Percentiles rank a stretch among this genome's conserved stretches.
phyloP scores from a whole-genome alignment of 2,113 vertebrate genomes.

The Vombatus ursinus region DNA sequence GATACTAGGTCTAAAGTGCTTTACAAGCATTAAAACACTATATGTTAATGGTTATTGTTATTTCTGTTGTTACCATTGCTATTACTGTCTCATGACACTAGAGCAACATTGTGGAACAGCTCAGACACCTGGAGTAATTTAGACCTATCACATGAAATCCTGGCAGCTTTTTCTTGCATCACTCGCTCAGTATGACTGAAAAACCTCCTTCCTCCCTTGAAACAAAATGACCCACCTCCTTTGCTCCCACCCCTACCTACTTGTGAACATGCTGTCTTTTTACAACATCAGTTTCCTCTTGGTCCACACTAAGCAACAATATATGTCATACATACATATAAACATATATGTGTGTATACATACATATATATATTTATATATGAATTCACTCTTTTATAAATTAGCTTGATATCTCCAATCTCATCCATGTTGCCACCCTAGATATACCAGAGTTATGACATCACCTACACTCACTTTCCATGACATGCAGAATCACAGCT shows the following conservation, averaged over 20 bases:
- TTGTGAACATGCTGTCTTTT: background rate
- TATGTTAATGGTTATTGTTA: background rate
- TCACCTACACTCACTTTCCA: conserved; percentile 5
- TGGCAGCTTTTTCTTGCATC: background rate
- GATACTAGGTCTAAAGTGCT: no score
- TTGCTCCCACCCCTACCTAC: background rate
- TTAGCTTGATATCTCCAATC: background rate
- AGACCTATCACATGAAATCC: background rate
- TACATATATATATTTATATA: no score
- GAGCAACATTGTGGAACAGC: background rate
- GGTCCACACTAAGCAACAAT: background rate
- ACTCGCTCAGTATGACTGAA: background rate
- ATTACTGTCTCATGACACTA: background rate
- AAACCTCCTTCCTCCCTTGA: background rate
- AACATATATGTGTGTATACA: background rate
- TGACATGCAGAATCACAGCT: conserved; percentile 25
- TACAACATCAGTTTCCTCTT: background rate
- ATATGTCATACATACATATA: background rate
- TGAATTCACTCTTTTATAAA: background rate
- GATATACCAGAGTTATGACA: background rate
- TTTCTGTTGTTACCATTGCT: background rate
- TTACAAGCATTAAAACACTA: background rate
- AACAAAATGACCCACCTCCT: background rate
- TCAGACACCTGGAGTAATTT: background rate
- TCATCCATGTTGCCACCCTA: background rate